Evolutionary conservation across 2,797 vertebrate species (phyloP).

Genomic region (Trichosurus vulpecula): DNA sequence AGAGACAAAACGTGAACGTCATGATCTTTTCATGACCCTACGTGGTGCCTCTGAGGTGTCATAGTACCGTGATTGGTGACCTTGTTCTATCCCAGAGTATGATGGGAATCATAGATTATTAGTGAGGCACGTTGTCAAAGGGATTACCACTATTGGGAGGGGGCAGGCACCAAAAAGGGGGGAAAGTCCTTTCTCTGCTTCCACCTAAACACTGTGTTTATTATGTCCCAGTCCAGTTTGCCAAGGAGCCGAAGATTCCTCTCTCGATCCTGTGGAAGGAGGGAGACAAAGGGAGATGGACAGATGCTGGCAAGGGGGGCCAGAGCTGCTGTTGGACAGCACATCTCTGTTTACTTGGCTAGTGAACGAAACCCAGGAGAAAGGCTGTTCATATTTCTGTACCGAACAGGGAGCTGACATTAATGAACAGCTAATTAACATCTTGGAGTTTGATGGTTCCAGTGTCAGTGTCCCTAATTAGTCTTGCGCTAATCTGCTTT

Average conservation of each 20-base stretch:
- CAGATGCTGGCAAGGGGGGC: not conserved
- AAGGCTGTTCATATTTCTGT: constrained; percentile 79
- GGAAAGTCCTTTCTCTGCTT: not conserved
- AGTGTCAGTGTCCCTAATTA: constrained; percentile 87
- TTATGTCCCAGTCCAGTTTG: not conserved
- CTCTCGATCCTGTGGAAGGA: not conserved
- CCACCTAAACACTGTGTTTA: not conserved
- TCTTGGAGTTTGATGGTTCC: constrained; percentile 84
- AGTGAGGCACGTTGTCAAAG: not conserved
- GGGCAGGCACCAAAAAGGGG: not conserved
- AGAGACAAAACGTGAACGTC: not conserved
- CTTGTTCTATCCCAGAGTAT: not conserved
- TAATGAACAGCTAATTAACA: constrained; percentile 89
- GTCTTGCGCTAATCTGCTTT: constrained; percentile 87
- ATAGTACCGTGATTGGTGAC: not conserved
- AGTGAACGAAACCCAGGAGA: constrained; percentile 70
- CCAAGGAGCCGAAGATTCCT: not conserved
- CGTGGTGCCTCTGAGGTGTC: not conserved
- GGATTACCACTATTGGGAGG: not conserved
- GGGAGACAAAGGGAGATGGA: constrained; percentile 61
- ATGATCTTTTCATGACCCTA: not conserved
- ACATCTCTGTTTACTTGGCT: constrained; percentile 51
- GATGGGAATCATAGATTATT: not conserved
- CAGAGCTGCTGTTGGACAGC: constrained; percentile 40
- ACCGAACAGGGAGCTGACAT: constrained; percentile 84